phyloP scores from a whole-genome alignment of 2,797 vertebrate species.

The Pipistrellus pygmaeus region DNA sequence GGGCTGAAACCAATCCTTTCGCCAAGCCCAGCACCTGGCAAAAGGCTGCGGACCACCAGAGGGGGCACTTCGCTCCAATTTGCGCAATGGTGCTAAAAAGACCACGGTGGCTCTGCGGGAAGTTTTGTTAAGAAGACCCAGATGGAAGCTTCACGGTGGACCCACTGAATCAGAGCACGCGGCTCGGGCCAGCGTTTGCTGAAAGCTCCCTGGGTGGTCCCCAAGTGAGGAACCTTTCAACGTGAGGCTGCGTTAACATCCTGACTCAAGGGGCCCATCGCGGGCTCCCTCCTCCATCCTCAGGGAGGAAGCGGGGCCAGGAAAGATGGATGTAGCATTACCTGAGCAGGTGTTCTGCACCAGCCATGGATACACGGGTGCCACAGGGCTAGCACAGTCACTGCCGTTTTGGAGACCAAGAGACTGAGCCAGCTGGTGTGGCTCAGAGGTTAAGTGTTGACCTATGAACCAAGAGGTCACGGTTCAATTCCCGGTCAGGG shows the following conservation, averaged over 20 bases:
- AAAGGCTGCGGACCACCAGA: background rate
- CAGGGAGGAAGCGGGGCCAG: background rate
- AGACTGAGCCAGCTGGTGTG: no score
- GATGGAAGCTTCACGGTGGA: background rate
- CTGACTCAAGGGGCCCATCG: background rate
- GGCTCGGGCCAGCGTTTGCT: background rate
- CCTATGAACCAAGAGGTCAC: no score
- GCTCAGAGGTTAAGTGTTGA: no score
- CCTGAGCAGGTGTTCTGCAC: background rate
- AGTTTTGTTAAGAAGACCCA: background rate
- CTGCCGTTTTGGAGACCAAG: background rate
- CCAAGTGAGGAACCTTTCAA: background rate
- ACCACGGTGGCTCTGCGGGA: background rate
- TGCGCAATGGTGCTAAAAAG: background rate
- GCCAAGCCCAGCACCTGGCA: background rate
- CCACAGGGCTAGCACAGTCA: accelerated
- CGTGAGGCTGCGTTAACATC: background rate
- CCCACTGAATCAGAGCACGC: background rate
- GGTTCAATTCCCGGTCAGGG: no score
- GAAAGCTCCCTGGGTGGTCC: background rate
- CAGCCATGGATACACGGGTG: background rate
- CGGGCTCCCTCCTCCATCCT: background rate
- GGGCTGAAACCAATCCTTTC: background rate
- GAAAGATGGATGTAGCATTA: background rate
- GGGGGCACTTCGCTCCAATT: background rate